Base-by-base conservation (phyloP, 2,888 invertebrate genomes). In the Chloroclystis v-ata region DNA sequence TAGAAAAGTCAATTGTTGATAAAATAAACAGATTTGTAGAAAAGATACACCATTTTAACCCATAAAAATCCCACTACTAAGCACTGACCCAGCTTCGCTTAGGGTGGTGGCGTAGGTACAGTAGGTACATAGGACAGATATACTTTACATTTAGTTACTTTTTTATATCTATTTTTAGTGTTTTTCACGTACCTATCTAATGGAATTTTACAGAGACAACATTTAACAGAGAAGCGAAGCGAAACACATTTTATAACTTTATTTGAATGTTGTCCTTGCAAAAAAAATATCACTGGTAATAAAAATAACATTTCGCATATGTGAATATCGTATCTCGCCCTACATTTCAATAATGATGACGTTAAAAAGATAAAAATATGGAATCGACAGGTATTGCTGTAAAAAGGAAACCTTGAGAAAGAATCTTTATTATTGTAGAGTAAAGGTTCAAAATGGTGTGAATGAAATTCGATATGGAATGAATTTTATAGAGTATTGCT, bases 301-400 rank as follows among this genome's bases (percentile, higher is more conserved):
- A 49, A 51, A 30, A 49, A 57, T 55, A 57, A 53, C 40, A 46
- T 49, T 50, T 14, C 38, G 50, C 49, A 54, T 50, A 52, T 54
- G 52, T 16, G 48, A 45, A 47, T 42, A 41, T 44, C 40, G 39
- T 55, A 52, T 46, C 54, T 43, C 40, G 52, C 43, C 42, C 43
- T 41, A 53, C 37, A 44, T 44, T 49, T 38, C 42, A 45, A 41
- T 42, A 45, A 39, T 46, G 39, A 28, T 46, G 39, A 28, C 38
- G 32, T 39, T 25, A 30, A 39, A 40, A 28, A 14, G 13, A 28
- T 28, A 26, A 43, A 41, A 43, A 43, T 43, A 38, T 38, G 28
- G 24, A 43, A 28, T 43, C 38, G 32, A 14, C 14, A 40, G 25
- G 30, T 20, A 37, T 20, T 11, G 33, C 16, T 3, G 16, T 14